Conservation (phyloP, 1,140 invertebrate species). For the Cydia splendana region DNA sequence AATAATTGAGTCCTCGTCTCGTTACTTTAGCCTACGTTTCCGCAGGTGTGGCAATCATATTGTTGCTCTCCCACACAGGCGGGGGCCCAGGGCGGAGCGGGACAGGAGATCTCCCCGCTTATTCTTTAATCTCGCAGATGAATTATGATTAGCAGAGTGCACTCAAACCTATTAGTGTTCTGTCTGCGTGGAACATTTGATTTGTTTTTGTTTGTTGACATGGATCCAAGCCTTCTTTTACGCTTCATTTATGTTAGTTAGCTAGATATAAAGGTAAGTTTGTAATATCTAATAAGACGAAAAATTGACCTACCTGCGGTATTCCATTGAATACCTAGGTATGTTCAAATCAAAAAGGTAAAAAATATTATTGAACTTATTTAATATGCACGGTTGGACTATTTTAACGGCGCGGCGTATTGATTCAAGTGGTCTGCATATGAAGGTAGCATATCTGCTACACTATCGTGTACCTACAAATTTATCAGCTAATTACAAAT, state of each 20-base stretch:
- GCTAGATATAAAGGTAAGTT: too few relatives aligned
- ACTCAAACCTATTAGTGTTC: constrained; percentile 70
- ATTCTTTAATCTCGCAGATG: constrained; percentile 79
- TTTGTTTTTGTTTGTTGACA: constrained; percentile 29
- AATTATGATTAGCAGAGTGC: constrained; percentile 79
- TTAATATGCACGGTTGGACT: too few relatives aligned
- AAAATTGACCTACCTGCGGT: too few relatives aligned
- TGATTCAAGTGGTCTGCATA: too few relatives aligned
- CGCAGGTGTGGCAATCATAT: constrained; percentile 78
- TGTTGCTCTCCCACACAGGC: constrained; percentile 60
- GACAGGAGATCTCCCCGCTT: constrained; percentile 47
- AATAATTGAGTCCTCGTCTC: constrained; percentile 75
- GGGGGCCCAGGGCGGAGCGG: constrained; percentile 38
- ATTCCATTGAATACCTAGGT: too few relatives aligned
- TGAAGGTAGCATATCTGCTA: too few relatives aligned
- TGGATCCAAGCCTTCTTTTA: background rate
- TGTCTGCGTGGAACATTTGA: constrained; percentile 33
- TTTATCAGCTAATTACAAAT: too few relatives aligned
- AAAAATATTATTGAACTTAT: too few relatives aligned
- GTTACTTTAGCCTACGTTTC: constrained; percentile 70
- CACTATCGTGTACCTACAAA: too few relatives aligned
- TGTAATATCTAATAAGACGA: too few relatives aligned
- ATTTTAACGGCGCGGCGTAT: too few relatives aligned
- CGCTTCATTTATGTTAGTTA: background rate
- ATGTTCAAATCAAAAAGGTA: too few relatives aligned